Evolutionary conservation across 2,888 invertebrate species (phyloP), one percentile per base, ranked within the genome.

Genomic region (Eucriotettix oculatus): DNA sequence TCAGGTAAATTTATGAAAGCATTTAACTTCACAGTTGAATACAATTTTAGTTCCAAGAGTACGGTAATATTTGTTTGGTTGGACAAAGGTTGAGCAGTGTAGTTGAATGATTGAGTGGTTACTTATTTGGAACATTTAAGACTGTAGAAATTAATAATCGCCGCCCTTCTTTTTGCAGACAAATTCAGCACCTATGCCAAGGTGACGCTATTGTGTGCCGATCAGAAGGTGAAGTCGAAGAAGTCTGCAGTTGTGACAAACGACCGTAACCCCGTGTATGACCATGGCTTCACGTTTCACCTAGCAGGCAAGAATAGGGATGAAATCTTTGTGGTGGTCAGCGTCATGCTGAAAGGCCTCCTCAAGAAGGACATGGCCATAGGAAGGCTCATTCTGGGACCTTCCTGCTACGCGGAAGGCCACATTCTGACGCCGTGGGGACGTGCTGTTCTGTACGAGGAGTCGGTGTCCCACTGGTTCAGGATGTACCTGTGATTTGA

Each of bases 341-440:
- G 67, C 10, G 65, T 70, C 10, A 67, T 68, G 64, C 62, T 66
- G 40, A 66, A 64, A 58, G 66, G 66, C 12, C 61, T 65, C 40
- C 60, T 68, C 40, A 67, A 66, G 42, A 67, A 66, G 10, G 68
- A 69, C 60, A 63, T 65, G 44, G 64, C 67, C 14, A 57, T 70
- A 12, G 71, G 70, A 0, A 63, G 70, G 44, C 63, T 69, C 9
- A 66, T 68, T 17, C 64, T 69, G 10, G 71, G 71, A 10, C 71
- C 71, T 1, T 67, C 66, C 55, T 66, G 67, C 11, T 68, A 67
- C 54, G 63, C 66, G 9, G 65, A 65, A 41, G 67, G 66, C 1
- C 65, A 67, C 10, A 65, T 64, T 42, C 61, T 65, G 16, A 70
- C 70, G 0, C 69, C 70, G 16, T 71, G 71, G 71, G 71, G 71